Evolutionary conservation across 2,797 vertebrate genomes (phyloP).

Genomic region (Sphenopsis melanotis): DNA sequence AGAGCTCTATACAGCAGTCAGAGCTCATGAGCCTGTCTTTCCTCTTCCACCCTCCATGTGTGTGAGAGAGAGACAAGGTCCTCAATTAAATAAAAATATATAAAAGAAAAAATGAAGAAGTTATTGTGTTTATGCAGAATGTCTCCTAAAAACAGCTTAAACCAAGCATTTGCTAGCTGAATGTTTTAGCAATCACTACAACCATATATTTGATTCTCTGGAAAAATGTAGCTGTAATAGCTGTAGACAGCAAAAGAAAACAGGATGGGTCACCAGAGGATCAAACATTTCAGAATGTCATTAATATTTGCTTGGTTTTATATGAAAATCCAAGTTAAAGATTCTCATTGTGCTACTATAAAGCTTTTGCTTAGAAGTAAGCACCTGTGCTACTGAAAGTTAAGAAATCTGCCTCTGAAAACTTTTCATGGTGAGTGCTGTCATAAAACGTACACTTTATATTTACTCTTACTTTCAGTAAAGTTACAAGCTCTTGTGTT

Average conservation of each 20-base stretch:
- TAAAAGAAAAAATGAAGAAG: background rate
- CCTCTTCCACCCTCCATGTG: background rate
- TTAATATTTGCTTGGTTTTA: background rate
- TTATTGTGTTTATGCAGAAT: background rate
- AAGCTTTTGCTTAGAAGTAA: background rate
- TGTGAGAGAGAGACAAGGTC: background rate
- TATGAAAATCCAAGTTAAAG: background rate
- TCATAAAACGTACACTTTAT: background rate
- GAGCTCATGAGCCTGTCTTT: background rate
- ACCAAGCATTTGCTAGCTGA: background rate
- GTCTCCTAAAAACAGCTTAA: background rate
- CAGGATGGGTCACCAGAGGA: background rate
- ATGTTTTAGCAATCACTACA: background rate
- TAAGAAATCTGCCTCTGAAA: conserved; percentile 3
- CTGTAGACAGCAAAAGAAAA: background rate
- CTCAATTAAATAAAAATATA: background rate
- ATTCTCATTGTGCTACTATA: background rate
- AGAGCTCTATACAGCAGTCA: background rate
- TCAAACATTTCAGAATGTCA: background rate
- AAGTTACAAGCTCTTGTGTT: background rate
- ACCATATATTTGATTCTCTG: background rate
- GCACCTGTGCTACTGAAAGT: background rate
- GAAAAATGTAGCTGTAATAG: background rate
- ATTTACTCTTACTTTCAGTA: background rate
- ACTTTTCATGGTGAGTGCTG: background rate